Conservation (phyloP, 2,797 vertebrate genomes). For the Sebastolobus alascanus region DNA sequence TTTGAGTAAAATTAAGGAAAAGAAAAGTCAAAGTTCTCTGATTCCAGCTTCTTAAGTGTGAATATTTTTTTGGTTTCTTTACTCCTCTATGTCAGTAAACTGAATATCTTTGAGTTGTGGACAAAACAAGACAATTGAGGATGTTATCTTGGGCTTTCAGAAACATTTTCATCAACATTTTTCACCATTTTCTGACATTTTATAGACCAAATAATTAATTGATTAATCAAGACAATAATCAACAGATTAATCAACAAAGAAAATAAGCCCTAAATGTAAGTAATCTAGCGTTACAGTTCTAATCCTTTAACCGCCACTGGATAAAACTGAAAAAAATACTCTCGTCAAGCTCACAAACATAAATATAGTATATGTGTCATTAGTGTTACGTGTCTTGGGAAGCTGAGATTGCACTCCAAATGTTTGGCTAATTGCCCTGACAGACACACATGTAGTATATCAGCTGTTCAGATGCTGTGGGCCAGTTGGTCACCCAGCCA, state of each 20-base stretch:
- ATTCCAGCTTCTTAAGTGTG: neutral
- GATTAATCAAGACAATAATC: neutral
- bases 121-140: no score
- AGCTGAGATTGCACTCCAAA: neutral
- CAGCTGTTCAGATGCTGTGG: slow-evolving; percentile 46
- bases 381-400: neutral
- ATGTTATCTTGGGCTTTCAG: rapidly evolving
- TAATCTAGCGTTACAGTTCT: neutral
- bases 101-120: no score
- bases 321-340: neutral
- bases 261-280: neutral
- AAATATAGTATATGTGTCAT: neutral
- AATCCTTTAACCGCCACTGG: neutral
- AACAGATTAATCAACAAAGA: neutral
- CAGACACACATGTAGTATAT: slow-evolving; percentile 28
- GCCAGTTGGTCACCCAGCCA: slow-evolving; percentile 47
- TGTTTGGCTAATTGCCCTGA: slow-evolving; percentile 8
- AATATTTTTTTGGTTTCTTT: neutral
- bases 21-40: neutral
- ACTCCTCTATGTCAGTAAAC: neutral
- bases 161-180: no score
- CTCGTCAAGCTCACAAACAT: neutral
- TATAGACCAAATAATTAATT: neutral
- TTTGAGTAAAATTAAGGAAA: no score
- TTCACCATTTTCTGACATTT: neutral